Conservation (phyloP, 2,888 invertebrate genomes). For the Diaprepes abbreviatus region DNA sequence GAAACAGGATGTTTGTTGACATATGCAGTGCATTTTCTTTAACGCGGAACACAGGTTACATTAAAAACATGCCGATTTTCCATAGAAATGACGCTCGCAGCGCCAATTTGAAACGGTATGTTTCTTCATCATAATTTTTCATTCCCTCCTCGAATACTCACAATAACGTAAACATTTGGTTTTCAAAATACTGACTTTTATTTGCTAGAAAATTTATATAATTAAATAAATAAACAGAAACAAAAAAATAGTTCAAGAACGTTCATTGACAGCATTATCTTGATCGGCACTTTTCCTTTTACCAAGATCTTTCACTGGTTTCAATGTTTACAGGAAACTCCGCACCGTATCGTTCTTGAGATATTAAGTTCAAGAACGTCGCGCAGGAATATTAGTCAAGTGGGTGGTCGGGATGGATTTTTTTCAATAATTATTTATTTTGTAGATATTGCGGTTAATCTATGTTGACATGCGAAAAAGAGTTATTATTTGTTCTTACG, state of each 20-base stretch:
- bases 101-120: too few species aligned
- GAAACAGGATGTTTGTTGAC: too few species aligned
- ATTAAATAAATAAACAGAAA: too few species aligned
- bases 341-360: constrained; percentile 23
- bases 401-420: background rate
- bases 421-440: background rate
- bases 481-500: background rate
- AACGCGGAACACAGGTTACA: too few species aligned
- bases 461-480: background rate
- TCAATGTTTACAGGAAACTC: constrained; percentile 42
- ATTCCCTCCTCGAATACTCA: too few species aligned
- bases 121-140: too few species aligned
- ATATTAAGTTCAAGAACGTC: constrained; percentile 33
- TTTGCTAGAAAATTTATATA: too few species aligned
- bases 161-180: too few species aligned
- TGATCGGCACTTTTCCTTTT: constrained; percentile 16
- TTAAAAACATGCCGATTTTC: too few species aligned
- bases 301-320: constrained; percentile 24
- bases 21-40: too few species aligned
- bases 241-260: constrained; percentile 30
- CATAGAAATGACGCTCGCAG: too few species aligned
- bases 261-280: constrained; percentile 31
- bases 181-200: too few species aligned
- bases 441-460: background rate
- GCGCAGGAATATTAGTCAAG: constrained; percentile 14